Conservation (phyloP, 2,113 vertebrate genomes). For the Plecotus auritus region DNA sequence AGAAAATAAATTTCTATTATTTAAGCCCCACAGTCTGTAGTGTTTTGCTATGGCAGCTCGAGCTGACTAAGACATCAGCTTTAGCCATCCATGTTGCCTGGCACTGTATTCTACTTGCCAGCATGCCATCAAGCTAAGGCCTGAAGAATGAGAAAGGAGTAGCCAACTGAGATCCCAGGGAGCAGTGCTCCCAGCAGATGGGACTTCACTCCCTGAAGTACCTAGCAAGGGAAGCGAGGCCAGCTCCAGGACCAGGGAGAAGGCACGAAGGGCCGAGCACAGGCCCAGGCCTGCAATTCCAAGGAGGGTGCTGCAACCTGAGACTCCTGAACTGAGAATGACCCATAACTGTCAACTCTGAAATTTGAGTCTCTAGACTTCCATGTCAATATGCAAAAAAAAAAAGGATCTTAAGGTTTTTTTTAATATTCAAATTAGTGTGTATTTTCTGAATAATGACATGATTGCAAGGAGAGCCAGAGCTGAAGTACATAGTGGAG, state of each 20-base stretch:
- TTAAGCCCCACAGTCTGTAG: not conserved
- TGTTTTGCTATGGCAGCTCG: not conserved
- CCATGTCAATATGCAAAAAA: not conserved
- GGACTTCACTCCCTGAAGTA: not conserved
- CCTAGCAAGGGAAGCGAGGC: not conserved
- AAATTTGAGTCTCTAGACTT: conserved; percentile 1
- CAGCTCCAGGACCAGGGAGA: not conserved
- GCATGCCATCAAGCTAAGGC: not conserved
- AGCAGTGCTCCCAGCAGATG: not conserved
- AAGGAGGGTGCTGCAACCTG: not conserved
- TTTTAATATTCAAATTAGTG: conserved; percentile 29
- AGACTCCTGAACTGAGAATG: not conserved
- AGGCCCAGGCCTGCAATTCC: not conserved
- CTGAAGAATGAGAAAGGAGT: not conserved
- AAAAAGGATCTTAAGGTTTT: not conserved
- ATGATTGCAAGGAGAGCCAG: not conserved
- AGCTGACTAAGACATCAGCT: not conserved
- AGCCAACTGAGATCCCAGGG: not conserved
- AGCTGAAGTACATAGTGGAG: not conserved
- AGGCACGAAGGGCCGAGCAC: not conserved
- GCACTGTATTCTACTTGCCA: not conserved
- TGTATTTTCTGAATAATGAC: not conserved
- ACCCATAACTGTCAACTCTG: not conserved
- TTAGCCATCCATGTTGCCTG: not conserved
- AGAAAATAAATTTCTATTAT: not conserved